Conservation (phyloP, 1,140 invertebrate species). For the Pseudomyrmex sp. region DNA sequence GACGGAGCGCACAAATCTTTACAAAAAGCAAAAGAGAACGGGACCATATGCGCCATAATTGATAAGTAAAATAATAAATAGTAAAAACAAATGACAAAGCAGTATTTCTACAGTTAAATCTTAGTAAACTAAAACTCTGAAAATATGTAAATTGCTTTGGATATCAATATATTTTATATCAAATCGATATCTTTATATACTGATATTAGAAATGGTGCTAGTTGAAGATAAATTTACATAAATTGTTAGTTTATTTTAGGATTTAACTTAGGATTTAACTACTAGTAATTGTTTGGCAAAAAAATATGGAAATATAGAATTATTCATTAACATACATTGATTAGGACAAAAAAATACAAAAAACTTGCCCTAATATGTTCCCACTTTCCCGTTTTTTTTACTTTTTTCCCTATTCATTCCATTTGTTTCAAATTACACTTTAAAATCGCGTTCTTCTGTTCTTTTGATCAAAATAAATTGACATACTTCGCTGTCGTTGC, state of each 20-base stretch:
- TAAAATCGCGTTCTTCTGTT: not conserved
- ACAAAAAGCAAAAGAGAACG: slow-evolving; percentile 65
- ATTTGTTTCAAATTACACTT: slow-evolving; percentile 15
- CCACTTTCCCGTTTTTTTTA: not conserved
- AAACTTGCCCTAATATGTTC: not conserved
- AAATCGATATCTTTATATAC: too few species aligned
- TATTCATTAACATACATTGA: not conserved
- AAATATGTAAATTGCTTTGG: too few species aligned
- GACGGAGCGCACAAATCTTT: slow-evolving; percentile 60
- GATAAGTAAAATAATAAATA: slow-evolving; percentile 35
- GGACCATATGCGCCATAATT: slow-evolving; percentile 40
- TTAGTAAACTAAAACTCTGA: too few species aligned
- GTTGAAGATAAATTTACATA: not conserved
- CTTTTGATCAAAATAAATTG: not conserved
- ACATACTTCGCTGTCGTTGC: not conserved
- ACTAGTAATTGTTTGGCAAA: not conserved
- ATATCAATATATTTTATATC: too few species aligned
- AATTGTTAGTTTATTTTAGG: not conserved
- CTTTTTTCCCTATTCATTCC: not conserved
- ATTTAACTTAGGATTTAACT: not conserved
- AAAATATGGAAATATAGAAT: not conserved
- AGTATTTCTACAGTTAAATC: too few species aligned
- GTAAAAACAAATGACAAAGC: slow-evolving; percentile 38
- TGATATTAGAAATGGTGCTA: too few species aligned
- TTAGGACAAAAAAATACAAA: not conserved